Conservation (phyloP, 2,113 vertebrate genomes). For the Engystomops pustulosus region DNA sequence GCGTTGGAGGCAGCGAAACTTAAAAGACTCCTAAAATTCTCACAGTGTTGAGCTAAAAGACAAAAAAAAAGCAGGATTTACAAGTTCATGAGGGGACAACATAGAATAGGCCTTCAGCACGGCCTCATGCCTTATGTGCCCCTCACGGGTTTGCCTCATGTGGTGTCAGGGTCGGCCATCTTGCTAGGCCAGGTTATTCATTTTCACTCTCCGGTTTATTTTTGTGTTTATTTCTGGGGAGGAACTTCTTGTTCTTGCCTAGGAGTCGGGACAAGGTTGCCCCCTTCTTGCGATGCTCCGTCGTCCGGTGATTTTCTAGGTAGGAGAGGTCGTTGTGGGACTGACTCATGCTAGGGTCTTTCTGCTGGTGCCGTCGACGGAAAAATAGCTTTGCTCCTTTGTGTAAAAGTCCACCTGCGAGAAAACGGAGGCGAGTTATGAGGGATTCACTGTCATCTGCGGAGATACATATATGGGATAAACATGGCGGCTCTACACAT, state of each 20-base stretch:
- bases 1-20: neutral
- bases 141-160: neutral
- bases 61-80: slow-evolving; percentile 21
- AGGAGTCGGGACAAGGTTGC: slow-evolving; percentile 84
- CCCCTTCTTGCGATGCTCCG: slow-evolving; percentile 80
- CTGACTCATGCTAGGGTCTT: slow-evolving; percentile 95
- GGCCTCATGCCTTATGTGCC: neutral
- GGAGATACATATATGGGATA: too few relatives aligned
- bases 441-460: neutral
- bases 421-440: slow-evolving; percentile 29
- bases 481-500: too few relatives aligned
- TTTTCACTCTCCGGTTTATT: slow-evolving; percentile 64
- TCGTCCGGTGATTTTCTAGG: slow-evolving; percentile 75
- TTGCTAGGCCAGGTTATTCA: neutral
- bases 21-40: slow-evolving; percentile 28
- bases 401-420: slow-evolving; percentile 85
- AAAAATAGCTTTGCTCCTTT: slow-evolving; percentile 94
- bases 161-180: neutral
- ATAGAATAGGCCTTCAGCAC: neutral
- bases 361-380: slow-evolving; percentile 88
- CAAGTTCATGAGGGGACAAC: neutral
- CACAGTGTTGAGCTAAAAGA: slow-evolving; percentile 57
- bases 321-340: slow-evolving; percentile 94
- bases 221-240: slow-evolving; percentile 78
- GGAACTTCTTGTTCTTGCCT: slow-evolving; percentile 81